A percentile compares a stretch with the other conserved stretches of the same genome.
Conservation (phyloP, 2,797 vertebrate genomes). For the Mus caroli region DNA sequence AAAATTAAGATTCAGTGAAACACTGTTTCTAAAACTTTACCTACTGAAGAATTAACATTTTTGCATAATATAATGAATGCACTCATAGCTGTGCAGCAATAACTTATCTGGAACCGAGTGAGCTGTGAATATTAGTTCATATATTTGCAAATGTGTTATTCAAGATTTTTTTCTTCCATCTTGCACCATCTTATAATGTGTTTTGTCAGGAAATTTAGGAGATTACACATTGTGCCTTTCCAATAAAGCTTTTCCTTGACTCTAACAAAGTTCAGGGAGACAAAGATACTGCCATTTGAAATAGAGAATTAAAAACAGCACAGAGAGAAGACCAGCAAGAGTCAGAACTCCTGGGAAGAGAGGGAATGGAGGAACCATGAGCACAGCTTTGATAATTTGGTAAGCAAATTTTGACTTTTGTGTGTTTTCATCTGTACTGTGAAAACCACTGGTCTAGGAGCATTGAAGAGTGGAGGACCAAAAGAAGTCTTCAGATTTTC, state of each 20-base stretch:
- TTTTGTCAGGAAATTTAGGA: background rate
- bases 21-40: slow-evolving; percentile 1
- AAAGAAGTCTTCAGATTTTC: background rate
- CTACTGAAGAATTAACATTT: background rate
- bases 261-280: background rate
- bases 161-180: background rate
- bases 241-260: background rate
- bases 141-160: background rate
- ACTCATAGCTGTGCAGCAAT: background rate
- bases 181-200: background rate
- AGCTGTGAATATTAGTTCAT: background rate
- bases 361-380: background rate
- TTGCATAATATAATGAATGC: background rate
- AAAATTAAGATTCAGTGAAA: slow-evolving; percentile 22
- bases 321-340: background rate
- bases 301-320: slow-evolving; percentile 8
- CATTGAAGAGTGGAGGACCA: background rate
- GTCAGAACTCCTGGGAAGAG: background rate
- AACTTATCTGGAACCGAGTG: background rate
- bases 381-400: background rate
- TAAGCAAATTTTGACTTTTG: background rate
- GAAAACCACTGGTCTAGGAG: background rate
- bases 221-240: background rate
- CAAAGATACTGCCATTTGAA: background rate
- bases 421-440: background rate